phyloP scores from a whole-genome alignment of 92 coral and sea anemone genomes.

The Pocillopora meandrina region DNA sequence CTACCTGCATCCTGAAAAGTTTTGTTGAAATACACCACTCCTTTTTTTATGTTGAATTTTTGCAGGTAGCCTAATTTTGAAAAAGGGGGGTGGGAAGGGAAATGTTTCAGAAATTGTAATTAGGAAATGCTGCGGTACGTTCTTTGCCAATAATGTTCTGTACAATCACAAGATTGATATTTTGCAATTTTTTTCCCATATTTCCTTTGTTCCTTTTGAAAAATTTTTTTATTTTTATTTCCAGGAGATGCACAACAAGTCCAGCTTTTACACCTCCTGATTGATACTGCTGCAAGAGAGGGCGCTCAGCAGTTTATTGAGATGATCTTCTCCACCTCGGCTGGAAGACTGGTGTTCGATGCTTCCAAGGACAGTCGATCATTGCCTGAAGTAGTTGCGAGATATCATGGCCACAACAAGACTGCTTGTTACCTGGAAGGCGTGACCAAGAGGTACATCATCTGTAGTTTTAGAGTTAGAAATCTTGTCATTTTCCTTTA shows the following conservation, averaged over 20 bases:
- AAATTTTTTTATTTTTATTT: not conserved
- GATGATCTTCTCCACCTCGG: slow-evolving; percentile 9
- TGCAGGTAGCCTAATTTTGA: too few species aligned
- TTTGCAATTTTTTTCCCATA: too few species aligned
- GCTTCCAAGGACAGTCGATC: not conserved
- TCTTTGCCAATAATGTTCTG: too few species aligned
- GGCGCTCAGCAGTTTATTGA: slow-evolving; percentile 3
- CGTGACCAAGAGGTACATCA: not conserved
- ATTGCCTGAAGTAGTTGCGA: slow-evolving; percentile 18
- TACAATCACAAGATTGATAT: too few species aligned
- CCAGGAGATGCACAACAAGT: not conserved
- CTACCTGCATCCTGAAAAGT: too few species aligned
- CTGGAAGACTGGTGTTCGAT: not conserved
- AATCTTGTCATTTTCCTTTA: not conserved
- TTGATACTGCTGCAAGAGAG: not conserved
- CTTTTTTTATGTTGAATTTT: too few species aligned
- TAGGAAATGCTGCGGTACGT: too few species aligned
- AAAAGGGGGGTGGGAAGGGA: too few species aligned
- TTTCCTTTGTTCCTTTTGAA: too few species aligned
- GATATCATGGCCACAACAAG: not conserved
- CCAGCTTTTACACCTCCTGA: not conserved
- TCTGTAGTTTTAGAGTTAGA: not conserved
- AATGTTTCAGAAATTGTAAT: too few species aligned
- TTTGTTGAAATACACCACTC: too few species aligned
- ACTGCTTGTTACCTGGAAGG: slow-evolving; percentile 13